phyloP scores from a whole-genome alignment of 1,140 invertebrate species.

The Maniola jurtina region DNA sequence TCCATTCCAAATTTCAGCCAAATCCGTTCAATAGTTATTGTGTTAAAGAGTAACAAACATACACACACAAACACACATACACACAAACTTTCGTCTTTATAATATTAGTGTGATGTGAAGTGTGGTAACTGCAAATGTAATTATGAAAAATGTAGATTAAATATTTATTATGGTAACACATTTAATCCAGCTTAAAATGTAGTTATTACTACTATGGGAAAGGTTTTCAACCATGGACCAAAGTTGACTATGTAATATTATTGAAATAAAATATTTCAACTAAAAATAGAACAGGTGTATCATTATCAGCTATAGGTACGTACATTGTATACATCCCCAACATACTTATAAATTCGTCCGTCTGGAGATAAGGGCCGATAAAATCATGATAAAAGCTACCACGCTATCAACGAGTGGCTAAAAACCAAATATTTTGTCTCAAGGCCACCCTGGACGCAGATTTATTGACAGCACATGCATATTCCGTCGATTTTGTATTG shows the following conservation, averaged over 20 bases:
- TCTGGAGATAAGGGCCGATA: constrained; percentile 46
- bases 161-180: too few species aligned
- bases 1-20: too few species aligned
- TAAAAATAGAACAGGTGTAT: constrained; percentile 13
- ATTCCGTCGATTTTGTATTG: neutral
- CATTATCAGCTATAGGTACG: constrained; percentile 8
- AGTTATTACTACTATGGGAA: too few species aligned
- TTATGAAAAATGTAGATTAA: too few species aligned
- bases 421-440: constrained; percentile 19
- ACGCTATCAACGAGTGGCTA: constrained; percentile 37
- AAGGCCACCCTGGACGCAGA: constrained; percentile 25
- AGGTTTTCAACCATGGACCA: too few species aligned
- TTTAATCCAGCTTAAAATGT: too few species aligned
- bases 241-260: neutral
- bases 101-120: too few species aligned
- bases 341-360: constrained; percentile 38
- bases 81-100: too few species aligned
- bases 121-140: too few species aligned
- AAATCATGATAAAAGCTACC: constrained; percentile 31
- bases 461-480: constrained; percentile 10
- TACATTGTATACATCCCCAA: constrained; percentile 27
- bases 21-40: too few species aligned
- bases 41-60: too few species aligned
- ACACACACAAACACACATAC: too few species aligned
- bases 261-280: neutral